Evolutionary conservation across 2,797 vertebrate species (phyloP).

Genomic region (Lateolabrax maculatus): DNA sequence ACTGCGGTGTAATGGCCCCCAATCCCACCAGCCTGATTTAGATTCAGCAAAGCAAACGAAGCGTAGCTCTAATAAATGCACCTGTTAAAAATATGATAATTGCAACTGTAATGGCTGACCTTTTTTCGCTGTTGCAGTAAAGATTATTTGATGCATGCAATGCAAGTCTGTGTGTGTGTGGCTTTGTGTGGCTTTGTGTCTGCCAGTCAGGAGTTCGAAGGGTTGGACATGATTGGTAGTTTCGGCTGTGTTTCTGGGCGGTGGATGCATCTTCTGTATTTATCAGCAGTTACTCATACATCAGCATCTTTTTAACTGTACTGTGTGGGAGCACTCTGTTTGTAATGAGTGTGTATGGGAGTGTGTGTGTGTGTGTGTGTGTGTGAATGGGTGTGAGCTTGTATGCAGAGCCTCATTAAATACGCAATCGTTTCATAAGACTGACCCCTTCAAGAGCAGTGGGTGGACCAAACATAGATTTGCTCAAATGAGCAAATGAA

Average conservation of each 20-base stretch:
- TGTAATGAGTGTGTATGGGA: constrained; percentile 44
- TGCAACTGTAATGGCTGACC: constrained; percentile 73
- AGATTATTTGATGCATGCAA: constrained; percentile 66
- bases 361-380: constrained; percentile 12
- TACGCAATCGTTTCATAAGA: constrained; percentile 77
- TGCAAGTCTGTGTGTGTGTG: constrained; percentile 19
- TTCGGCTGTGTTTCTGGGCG: constrained; percentile 56
- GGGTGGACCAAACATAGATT: constrained; percentile 75
- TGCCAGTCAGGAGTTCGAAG: constrained; percentile 53
- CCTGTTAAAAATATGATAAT: constrained; percentile 81
- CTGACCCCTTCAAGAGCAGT: constrained; percentile 77
- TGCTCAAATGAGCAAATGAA: constrained; percentile 74
- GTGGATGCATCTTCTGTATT: constrained; percentile 70
- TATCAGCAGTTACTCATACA: constrained; percentile 78
- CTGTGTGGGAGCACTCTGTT: constrained; percentile 72
- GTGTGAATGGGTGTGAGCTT: constrained; percentile 18
- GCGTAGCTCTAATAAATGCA: constrained; percentile 74
- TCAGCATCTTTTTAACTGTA: constrained; percentile 78
- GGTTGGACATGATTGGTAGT: constrained; percentile 56
- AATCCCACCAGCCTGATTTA: constrained; percentile 64
- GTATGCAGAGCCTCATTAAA: constrained; percentile 75
- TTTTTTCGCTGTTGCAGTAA: constrained; percentile 65
- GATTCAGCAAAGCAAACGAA: constrained; percentile 79
- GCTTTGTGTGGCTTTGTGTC: constrained; percentile 5
- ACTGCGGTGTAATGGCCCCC: constrained; percentile 67